Conservation (phyloP, 2,797 vertebrate genomes). For the Anas flavirostris region DNA sequence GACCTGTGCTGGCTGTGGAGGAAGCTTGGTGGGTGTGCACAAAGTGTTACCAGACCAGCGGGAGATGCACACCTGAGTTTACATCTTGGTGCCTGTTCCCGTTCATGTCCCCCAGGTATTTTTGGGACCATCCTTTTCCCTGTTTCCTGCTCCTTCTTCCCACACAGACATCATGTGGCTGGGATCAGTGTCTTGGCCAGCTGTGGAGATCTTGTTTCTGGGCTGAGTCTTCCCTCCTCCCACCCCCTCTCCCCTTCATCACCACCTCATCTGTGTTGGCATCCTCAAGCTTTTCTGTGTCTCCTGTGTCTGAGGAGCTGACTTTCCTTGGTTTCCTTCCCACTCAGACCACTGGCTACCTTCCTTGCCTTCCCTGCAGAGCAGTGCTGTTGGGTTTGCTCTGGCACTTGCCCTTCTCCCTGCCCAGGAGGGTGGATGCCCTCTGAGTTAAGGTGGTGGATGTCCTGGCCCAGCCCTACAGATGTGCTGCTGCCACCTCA, state of each 20-base stretch:
- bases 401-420: background rate
- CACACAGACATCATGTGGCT: fast-evolving
- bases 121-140: background rate
- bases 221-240: background rate
- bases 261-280: background rate
- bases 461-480: background rate
- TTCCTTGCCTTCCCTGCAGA: background rate
- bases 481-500: background rate
- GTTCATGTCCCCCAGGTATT: background rate
- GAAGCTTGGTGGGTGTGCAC: background rate
- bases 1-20: background rate
- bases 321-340: background rate
- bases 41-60: background rate
- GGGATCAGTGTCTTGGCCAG: background rate
- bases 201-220: background rate
- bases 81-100: background rate
- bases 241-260: background rate
- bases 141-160: background rate
- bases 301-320: background rate
- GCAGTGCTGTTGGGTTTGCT: background rate
- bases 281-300: background rate
- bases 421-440: background rate
- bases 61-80: background rate
- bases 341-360: background rate
- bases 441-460: background rate